Conservation (phyloP, 1,140 invertebrate species). For the Lepidurus packardi region DNA sequence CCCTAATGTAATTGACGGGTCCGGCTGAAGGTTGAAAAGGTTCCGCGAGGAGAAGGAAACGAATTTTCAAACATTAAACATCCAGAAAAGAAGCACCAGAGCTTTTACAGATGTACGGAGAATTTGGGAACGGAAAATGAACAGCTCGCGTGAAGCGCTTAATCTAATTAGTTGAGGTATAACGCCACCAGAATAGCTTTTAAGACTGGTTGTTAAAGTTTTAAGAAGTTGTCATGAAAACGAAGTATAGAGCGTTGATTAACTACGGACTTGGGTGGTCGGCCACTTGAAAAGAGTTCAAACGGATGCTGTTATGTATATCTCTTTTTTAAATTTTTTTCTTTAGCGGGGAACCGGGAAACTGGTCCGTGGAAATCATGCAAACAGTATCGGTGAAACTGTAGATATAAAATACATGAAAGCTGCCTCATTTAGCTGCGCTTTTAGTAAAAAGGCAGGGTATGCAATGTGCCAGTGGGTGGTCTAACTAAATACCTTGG, state of each 20-base stretch:
- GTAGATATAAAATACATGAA: not conserved
- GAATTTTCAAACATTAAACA: not conserved
- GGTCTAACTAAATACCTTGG: not conserved
- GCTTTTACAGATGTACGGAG: not conserved
- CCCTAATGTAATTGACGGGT: conserved; percentile 1
- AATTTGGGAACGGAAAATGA: not conserved
- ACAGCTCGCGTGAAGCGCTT: not conserved
- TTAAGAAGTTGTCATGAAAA: not conserved
- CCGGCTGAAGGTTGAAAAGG: not conserved
- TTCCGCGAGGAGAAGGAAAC: not conserved
- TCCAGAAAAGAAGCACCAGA: not conserved
- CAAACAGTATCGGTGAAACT: not conserved
- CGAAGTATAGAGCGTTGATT: not conserved
- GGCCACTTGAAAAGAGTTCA: conserved; percentile 3
- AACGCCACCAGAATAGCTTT: not conserved
- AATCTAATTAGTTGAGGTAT: not conserved
- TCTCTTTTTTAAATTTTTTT: not conserved
- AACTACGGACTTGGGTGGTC: conserved; percentile 4
- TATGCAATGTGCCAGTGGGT: not conserved
- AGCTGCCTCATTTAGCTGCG: not conserved
- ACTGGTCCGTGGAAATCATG: not conserved
- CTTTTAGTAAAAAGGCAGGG: not conserved
- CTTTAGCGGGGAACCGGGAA: not conserved
- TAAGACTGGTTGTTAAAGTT: not conserved
- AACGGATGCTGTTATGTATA: not conserved